Percentiles rank a stretch among this genome's conserved stretches.
Conservation (phyloP, 2,113 vertebrate species). For the Hypocryptadius cinnamomeus region DNA sequence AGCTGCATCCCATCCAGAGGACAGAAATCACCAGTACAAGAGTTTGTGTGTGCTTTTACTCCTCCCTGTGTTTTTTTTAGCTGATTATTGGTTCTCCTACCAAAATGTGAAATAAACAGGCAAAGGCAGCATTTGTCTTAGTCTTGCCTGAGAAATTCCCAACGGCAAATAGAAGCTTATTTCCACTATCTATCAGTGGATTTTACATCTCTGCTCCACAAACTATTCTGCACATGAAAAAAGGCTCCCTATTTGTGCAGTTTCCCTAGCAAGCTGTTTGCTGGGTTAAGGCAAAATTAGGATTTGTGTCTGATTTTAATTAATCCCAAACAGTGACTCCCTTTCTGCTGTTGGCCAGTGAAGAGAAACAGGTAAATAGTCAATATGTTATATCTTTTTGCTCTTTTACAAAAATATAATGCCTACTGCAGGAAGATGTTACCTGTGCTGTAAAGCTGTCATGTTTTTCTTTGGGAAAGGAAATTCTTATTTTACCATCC, state of each 20-base stretch:
- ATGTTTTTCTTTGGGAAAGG: neutral
- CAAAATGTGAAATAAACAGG: neutral
- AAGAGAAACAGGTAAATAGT: neutral
- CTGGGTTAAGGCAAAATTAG: neutral
- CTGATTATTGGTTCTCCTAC: neutral
- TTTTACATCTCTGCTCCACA: neutral
- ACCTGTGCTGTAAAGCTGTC: neutral
- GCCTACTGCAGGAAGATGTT: neutral
- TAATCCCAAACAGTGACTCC: neutral
- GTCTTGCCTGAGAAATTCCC: neutral
- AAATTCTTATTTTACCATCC: constrained; percentile 27
- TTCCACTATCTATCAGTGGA: neutral
- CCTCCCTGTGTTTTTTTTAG: neutral
- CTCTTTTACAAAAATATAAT: neutral
- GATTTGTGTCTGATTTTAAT: neutral
- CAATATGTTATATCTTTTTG: neutral
- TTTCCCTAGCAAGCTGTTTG: neutral
- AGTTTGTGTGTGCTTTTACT: neutral
- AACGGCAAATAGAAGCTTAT: neutral
- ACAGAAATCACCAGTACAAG: neutral
- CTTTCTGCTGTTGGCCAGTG: neutral
- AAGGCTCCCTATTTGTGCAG: neutral
- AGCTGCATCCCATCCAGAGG: neutral
- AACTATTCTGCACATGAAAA: neutral
- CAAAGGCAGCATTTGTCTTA: neutral